Conservation (phyloP, 2,797 vertebrate genomes). For the Poeciliopsis infans region DNA sequence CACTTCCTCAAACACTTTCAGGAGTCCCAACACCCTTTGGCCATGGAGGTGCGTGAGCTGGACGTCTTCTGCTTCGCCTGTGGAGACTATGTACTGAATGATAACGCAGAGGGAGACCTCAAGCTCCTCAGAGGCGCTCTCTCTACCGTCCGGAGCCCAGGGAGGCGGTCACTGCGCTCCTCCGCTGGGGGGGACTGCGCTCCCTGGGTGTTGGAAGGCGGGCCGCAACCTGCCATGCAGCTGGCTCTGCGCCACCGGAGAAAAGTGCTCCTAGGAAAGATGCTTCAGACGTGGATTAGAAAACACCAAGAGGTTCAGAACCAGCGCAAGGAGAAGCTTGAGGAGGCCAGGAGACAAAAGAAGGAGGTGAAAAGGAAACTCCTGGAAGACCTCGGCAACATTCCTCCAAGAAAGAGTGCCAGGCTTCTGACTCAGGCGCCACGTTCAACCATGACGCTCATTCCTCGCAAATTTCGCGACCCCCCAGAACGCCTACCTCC, state of each 20-base stretch:
- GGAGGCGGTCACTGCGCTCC: conserved; percentile 90
- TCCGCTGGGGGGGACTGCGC: conserved; percentile 74
- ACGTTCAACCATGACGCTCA: conserved; percentile 81
- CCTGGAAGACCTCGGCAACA: conserved; percentile 90
- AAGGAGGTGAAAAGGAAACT: conserved; percentile 92
- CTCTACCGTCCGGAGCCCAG: conserved; percentile 86
- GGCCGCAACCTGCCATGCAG: conserved; percentile 88
- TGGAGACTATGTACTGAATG: conserved; percentile 96
- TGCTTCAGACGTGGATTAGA: conserved; percentile 84
- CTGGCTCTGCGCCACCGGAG: conserved; percentile 91
- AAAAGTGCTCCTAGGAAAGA: conserved; percentile 87
- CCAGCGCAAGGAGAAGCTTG: conserved; percentile 82
- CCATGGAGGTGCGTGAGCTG: conserved; percentile 96
- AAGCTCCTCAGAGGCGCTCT: conserved; percentile 94
- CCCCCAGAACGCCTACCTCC: conserved; percentile 80
- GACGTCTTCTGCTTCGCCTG: conserved; percentile 97
- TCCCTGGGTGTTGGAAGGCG: conserved; percentile 74
- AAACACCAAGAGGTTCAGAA: conserved; percentile 83
- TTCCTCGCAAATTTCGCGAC: conserved; percentile 89
- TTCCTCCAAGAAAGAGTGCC: conserved; percentile 95
- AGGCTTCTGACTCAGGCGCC: conserved; percentile 90
- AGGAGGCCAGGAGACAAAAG: conserved; percentile 87
- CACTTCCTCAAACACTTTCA: conserved; percentile 94
- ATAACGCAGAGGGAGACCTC: conserved; percentile 95
- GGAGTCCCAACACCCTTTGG: conserved; percentile 90